Conservation (phyloP, 2,113 vertebrate genomes). For the Xerus inauris region DNA sequence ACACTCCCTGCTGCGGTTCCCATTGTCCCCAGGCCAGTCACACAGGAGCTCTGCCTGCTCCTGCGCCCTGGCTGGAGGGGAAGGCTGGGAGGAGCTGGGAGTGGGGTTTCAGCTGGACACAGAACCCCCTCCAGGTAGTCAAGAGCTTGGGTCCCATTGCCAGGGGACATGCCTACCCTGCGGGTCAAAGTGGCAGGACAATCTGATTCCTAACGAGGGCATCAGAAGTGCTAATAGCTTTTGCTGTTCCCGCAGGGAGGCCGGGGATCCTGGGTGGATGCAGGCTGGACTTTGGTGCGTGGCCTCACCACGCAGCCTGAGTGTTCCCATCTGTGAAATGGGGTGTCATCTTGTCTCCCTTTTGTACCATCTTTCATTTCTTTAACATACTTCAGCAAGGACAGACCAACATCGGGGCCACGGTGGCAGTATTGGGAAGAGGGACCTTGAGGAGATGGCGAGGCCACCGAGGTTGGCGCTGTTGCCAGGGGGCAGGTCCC, state of each 20-base stretch:
- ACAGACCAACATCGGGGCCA: not conserved
- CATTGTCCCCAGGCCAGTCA: too few species aligned
- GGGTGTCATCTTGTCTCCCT: not conserved
- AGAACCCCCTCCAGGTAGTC: too few species aligned
- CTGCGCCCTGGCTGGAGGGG: not conserved
- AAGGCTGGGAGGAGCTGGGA: not conserved
- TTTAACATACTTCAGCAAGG: not conserved
- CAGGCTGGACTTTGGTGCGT: not conserved
- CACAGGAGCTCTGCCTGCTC: not conserved
- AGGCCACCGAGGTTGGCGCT: too few species aligned
- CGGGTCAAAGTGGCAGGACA: not conserved
- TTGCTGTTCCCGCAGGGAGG: not conserved
- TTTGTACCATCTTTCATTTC: not conserved
- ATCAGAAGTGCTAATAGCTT: not conserved
- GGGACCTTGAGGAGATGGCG: not conserved
- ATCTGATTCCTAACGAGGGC: too few species aligned
- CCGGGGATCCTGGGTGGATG: not conserved
- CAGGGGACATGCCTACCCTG: not conserved
- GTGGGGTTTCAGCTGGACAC: not conserved
- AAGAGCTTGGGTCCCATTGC: not conserved
- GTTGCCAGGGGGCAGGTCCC: not conserved
- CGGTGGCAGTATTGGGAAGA: not conserved
- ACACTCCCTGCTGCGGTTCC: not conserved
- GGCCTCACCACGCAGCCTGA: not conserved
- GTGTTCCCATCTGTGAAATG: not conserved